A percentile compares a stretch with the other conserved stretches of the same genome.
Evolutionary conservation across 2,113 vertebrate species (phyloP).

Genomic region (Callospermophilus lateralis): DNA sequence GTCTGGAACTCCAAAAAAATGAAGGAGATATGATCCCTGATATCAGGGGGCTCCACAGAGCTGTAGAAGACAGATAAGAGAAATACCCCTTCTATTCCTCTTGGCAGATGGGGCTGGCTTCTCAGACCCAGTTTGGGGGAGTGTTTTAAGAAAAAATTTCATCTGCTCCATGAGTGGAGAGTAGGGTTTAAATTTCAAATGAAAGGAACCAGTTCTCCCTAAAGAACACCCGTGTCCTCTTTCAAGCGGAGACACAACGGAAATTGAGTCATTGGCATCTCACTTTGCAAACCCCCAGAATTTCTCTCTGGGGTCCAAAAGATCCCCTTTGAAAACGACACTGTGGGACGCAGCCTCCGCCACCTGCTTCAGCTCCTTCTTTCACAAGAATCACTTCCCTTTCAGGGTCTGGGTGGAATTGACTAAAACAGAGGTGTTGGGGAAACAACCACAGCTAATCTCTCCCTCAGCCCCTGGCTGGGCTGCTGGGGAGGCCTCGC

Average conservation of each 20-base stretch:
- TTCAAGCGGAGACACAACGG: slow-evolving; percentile 48
- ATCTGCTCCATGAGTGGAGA: not conserved
- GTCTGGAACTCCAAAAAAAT: not conserved
- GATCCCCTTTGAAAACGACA: slow-evolving; percentile 70
- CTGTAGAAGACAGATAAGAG: not conserved
- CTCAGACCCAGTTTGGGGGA: not conserved
- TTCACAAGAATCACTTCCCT: slow-evolving; percentile 44
- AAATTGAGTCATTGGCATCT: slow-evolving; percentile 70
- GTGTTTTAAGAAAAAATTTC: not conserved
- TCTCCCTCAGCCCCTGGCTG: not conserved
- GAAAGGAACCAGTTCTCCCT: not conserved
- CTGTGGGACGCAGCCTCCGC: slow-evolving; percentile 25
- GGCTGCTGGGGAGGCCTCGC: no score
- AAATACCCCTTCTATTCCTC: not conserved
- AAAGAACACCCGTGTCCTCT: not conserved
- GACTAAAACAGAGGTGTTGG: not conserved
- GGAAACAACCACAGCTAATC: slow-evolving; percentile 70
- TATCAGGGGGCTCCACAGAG: not conserved
- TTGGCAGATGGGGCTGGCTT: not conserved
- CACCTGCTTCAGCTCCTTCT: slow-evolving; percentile 49
- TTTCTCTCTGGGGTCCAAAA: slow-evolving; percentile 81
- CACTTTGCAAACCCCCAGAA: slow-evolving; percentile 78
- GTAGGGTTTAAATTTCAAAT: not conserved
- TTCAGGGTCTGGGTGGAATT: slow-evolving; percentile 65
- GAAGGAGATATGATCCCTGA: not conserved